A percentile compares a stretch with the other conserved stretches of the same genome.
Evolutionary conservation across 2,888 invertebrate species (phyloP).

Genomic region (Drosophila phalerata): DNA sequence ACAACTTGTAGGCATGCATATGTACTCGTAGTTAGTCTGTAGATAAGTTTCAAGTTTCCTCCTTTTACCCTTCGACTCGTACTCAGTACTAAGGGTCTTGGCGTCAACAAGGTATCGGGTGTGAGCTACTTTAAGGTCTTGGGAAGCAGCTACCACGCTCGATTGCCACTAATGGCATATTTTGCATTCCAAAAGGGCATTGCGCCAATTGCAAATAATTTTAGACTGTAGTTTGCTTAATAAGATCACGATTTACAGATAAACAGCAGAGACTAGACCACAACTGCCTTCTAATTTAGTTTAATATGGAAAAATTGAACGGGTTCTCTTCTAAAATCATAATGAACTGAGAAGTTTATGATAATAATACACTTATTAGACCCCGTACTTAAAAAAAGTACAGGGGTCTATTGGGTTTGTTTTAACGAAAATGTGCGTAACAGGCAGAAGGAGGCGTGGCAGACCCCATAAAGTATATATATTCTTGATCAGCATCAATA

Average conservation of each 20-base stretch:
- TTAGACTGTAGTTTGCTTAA: slow-evolving; percentile 66
- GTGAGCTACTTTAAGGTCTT: slow-evolving; percentile 51
- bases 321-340: background rate
- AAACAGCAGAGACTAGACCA: slow-evolving; percentile 31
- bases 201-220: slow-evolving; percentile 80
- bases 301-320: background rate
- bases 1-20: slow-evolving; percentile 77
- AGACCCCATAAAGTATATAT: too few relatives aligned
- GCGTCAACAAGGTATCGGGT: slow-evolving; percentile 12
- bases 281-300: background rate
- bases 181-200: slow-evolving; percentile 77
- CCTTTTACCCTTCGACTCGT: background rate
- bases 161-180: slow-evolving; percentile 77
- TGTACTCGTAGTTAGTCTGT: slow-evolving; percentile 16
- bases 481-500: too few relatives aligned
- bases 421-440: too few relatives aligned
- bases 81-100: slow-evolving; percentile 32
- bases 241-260: slow-evolving; percentile 77
- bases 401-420: too few relatives aligned
- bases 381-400: too few relatives aligned
- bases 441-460: too few relatives aligned
- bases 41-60: slow-evolving; percentile 19
- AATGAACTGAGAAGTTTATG: too few relatives aligned
- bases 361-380: too few relatives aligned
- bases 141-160: slow-evolving; percentile 43